phyloP scores from a whole-genome alignment of 2,797 vertebrate species.

The Thaleichthys pacificus region DNA sequence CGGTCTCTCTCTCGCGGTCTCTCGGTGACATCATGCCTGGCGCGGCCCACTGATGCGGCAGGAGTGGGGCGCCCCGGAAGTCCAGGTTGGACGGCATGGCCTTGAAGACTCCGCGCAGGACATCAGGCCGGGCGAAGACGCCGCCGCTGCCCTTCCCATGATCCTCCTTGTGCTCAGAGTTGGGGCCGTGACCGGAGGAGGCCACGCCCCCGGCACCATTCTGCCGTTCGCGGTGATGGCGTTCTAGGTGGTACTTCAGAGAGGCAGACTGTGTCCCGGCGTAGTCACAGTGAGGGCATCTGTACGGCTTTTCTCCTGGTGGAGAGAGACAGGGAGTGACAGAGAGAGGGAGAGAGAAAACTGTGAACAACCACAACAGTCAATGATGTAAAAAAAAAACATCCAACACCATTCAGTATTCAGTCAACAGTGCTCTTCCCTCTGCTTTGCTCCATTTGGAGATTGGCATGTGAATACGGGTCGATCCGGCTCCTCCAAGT shows the following conservation, averaged over 20 bases:
- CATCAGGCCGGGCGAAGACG: conserved; percentile 92
- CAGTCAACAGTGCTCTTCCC: conserved; percentile 43
- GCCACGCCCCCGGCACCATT: conserved; percentile 86
- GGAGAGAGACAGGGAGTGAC: conserved; percentile 60
- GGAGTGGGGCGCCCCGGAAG: conserved; percentile 84
- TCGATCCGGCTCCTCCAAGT: conserved; percentile 74
- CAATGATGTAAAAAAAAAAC: conserved; percentile 37
- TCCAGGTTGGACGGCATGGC: conserved; percentile 83
- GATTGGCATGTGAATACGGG: conserved; percentile 69
- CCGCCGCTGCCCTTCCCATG: conserved; percentile 76
- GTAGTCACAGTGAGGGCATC: conserved; percentile 99
- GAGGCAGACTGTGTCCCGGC: conserved; percentile 98
- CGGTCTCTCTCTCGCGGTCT: conserved; percentile 74
- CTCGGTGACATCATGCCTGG: conserved; percentile 83
- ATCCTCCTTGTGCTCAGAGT: conserved; percentile 87
- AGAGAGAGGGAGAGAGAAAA: conserved; percentile 60
- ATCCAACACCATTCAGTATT: conserved; percentile 50
- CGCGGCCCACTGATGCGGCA: conserved; percentile 89
- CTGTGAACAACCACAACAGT: conserved; percentile 8
- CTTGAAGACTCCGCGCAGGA: conserved; percentile 93
- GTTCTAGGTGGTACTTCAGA: conserved; percentile 96
- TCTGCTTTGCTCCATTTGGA: conserved; percentile 41
- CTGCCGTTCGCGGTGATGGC: conserved; percentile 94
- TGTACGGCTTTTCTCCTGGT: conserved; percentile 98
- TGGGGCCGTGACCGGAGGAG: conserved; percentile 77